phyloP scores from a whole-genome alignment of 2,888 invertebrate genomes.

The Chaetogeoica ovagalla region DNA sequence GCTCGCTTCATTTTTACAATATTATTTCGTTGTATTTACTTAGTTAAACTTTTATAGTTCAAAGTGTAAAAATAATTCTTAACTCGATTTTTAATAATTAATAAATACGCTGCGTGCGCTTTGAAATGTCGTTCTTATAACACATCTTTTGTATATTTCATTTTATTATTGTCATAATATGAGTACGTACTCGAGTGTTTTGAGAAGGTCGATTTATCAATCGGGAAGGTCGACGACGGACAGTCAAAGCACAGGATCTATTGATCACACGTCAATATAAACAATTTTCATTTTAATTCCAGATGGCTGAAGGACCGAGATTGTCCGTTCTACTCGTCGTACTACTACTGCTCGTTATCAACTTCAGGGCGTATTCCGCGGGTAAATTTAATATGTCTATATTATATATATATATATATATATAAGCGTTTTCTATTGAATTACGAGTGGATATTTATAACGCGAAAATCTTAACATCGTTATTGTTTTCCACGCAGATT shows the following conservation, averaged over 20 bases:
- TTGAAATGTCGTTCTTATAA: neutral
- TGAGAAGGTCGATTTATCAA: conserved; percentile 14
- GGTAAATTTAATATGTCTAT: conserved; percentile 12
- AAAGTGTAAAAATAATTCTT: no score
- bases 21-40: no score
- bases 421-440: no score
- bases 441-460: no score
- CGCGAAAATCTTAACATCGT: no score
- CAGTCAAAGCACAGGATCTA: neutral
- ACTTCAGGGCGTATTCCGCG: conserved; percentile 12
- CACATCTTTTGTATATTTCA: neutral
- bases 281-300: conserved; percentile 25
- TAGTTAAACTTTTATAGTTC: no score
- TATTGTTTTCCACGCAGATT: no score
- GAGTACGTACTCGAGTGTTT: neutral
- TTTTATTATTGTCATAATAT: neutral
- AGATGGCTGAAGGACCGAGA: conserved; percentile 49
- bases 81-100: no score
- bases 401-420: no score
- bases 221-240: conserved; percentile 7
- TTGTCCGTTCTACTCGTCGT: conserved; percentile 31
- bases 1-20: no score
- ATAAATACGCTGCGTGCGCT: no score
- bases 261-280: neutral
- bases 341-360: conserved; percentile 18